phyloP scores from a whole-genome alignment of 1,140 invertebrate genomes.

The Cydia splendana region DNA sequence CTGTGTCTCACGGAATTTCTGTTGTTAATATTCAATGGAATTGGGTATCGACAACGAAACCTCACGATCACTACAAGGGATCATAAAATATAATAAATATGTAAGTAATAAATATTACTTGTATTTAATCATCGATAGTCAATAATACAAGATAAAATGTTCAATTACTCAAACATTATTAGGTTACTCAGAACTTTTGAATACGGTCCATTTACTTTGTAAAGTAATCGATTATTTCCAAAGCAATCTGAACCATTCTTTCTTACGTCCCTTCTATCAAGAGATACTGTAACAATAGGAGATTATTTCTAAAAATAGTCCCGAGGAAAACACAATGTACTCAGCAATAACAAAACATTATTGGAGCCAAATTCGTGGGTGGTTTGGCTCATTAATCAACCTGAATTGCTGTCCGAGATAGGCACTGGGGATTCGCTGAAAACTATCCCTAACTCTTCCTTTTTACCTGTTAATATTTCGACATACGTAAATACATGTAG shows the following conservation, averaged over 20 bases:
- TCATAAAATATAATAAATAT: too few species aligned
- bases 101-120: too few species aligned
- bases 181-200: neutral
- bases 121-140: too few species aligned
- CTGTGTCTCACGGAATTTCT: too few species aligned
- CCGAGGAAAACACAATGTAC: neutral
- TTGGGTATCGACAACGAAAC: too few species aligned
- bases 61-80: too few species aligned
- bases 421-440: neutral
- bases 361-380: slow-evolving; percentile 14
- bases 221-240: neutral
- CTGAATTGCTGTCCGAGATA: slow-evolving; percentile 3
- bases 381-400: slow-evolving; percentile 33
- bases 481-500: neutral
- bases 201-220: neutral
- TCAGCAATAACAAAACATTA: slow-evolving; percentile 24
- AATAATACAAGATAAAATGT: too few species aligned
- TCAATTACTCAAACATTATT: too few species aligned
- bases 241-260: neutral
- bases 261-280: neutral
- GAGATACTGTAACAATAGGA: slow-evolving; percentile 3
- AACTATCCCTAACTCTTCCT: slow-evolving; percentile 5
- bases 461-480: neutral
- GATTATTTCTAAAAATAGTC: slow-evolving; percentile 13
- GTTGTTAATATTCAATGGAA: too few species aligned